Evolutionary conservation across 2,888 invertebrate genomes (phyloP).

Genomic region (Chloroclystis v-ata): DNA sequence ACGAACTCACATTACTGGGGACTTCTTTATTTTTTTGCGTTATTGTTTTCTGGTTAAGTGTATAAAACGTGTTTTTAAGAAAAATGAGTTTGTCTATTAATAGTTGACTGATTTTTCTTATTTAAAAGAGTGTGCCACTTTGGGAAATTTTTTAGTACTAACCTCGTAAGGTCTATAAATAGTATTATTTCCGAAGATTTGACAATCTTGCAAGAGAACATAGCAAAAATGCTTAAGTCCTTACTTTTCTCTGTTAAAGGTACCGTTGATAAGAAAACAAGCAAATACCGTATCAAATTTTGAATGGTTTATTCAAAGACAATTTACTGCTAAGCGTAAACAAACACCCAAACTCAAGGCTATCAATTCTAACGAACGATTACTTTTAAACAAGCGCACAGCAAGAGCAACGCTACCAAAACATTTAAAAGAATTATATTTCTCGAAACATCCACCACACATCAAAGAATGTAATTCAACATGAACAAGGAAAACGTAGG

Average conservation of each 20-base stretch:
- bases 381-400: background rate
- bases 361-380: background rate
- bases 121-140: no score
- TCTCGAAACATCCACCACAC: constrained; percentile 6
- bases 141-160: no score
- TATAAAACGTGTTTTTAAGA: background rate
- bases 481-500: constrained; percentile 16
- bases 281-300: no score
- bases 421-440: background rate
- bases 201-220: no score
- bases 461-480: constrained; percentile 12
- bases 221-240: no score
- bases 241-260: no score
- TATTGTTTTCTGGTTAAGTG: background rate
- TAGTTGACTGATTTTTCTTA: no score
- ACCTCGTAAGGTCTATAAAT: no score
- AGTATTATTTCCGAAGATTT: no score
- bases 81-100: no score
- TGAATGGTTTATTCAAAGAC: no score
- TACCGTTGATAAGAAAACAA: no score
- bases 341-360: background rate
- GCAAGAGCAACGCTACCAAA: background rate
- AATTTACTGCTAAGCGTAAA: background rate
- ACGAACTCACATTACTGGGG: background rate
- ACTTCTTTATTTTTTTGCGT: background rate